Base-by-base conservation (phyloP, 2,888 invertebrate genomes). In the Prenolepis imparis region DNA sequence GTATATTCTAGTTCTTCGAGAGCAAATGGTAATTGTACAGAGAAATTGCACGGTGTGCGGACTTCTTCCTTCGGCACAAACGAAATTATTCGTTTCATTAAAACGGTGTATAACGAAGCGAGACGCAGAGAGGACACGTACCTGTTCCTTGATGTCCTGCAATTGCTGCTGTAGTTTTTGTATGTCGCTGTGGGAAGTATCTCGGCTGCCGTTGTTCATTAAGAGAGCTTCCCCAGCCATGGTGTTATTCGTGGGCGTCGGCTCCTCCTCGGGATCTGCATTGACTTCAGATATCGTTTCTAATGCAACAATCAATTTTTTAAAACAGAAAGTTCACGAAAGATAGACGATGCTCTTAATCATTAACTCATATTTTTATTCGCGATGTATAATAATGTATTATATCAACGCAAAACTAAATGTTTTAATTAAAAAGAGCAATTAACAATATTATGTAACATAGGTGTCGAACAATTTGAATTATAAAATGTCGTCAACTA, bases 101-200 rank as follows among this genome's bases (percentile, higher is more conserved):
- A 68, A 70, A 32, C 75, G 68, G 41, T 59, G 70, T 67, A 66
- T 84, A 78, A 64, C 59, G 77, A 63, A 75, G 63, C 64, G 68
- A 63, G 57, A 66, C n/a, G 39, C 18, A 48, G 44, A 70, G 44
- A 36, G 44, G 55, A 83, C 67, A 57, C 90, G 91, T 93, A 98
- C 98, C 97, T 99, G 99, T 95, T 99, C 99, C 94, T 99, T 99
- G 92, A 99, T 99, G 94, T 99, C 99, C 95, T 99, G 98, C 86
- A 99, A 95, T 94, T 99, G 99, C 94, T 99, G 99, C 93, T 98
- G 98, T 63, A 98, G 95, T 93, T 98, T 98, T 94, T 98, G 97
- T 82, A 99, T 97, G 95, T 99, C 99, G 84, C 96, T 96, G 82
- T 95, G 95, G 84, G 96, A 96, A 87, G 96, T 96, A 94, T 97